Evolutionary conservation across 1,140 invertebrate species (phyloP), one percentile per base, ranked within the genome.

Genomic region (Eupeodes corollae): DNA sequence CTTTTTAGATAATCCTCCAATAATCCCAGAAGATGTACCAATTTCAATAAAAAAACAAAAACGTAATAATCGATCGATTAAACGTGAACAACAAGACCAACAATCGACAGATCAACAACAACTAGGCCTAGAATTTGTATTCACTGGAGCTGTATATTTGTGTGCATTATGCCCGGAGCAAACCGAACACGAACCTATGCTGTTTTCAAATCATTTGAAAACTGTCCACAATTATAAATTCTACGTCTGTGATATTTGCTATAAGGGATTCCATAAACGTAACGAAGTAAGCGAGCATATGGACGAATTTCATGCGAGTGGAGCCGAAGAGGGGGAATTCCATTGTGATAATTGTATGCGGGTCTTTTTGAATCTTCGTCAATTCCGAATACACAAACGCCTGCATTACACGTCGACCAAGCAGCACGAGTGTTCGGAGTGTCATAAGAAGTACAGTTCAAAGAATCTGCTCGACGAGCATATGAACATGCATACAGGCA

Each of bases 191-290:
- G 75, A 79, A 57, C 72, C 77, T 3, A 79, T 79, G 53, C 56
- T 58, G 2, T 80, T 83, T 44, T 75, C 75, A 47, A 52, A 65
- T 0, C 83, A 86, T 56, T 65, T 84, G 56, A 78, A 77, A 59
- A 56, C 55, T 0, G 57, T 54, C 0, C 84, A 87, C 56, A 74
- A 78, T 26, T 61, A 74, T 1, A 70, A 78, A 1, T 52, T 86
- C 5, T 84, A 84, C 58, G 78, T 86, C 48, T 88, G 85, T 52
- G 78, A 81, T 46, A 65, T 80, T 14, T 88, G 85, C 59, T 80
- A 80, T 0, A 63, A 74, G 39, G 75, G 80, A 46, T 79, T 84
- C 54, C 57, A 73, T 37, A 79, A 78, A 53, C 70, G 79, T 48
- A 76, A 71, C 19, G 77, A 82, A 49, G 67, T 86, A 3, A 75